Base-by-base conservation (phyloP, 2,113 vertebrate species). In the Rana temporaria region DNA sequence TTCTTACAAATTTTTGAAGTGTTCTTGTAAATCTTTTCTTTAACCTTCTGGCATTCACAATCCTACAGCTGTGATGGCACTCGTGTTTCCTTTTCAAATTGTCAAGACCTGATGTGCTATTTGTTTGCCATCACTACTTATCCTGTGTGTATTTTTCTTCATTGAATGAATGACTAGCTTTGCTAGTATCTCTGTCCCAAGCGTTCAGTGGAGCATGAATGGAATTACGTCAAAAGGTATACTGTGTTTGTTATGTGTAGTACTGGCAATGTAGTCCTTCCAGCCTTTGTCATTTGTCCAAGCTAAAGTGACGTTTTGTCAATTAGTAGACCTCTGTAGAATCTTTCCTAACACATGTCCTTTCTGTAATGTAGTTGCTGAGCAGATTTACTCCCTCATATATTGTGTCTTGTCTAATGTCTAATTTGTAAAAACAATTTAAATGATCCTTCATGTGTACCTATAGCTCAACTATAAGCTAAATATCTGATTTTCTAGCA, bases 181-280 rank as follows among this genome's bases (percentile, higher is more conserved):
- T 87, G 86, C 87, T 92, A 92, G 90, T 89, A 85, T 93, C 91
- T 94, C 89, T 90, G 89, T 89, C 88, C 89, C 90, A 91, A 90
- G 90, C 91, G 92, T 90, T 92, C 91, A 92, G 88, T 93, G 87
- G 91, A 90, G 85, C 91, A 86, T 85, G 72, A 75, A 75, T 75
- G 93, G 93, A 90, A 84, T 90, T 88, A 88, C 90, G 9, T 78
- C 86, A 89, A 88, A 92, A 94, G 93, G 94, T 95, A 94, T 89
- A 90, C 86, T 86, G 89, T 87, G 90, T 82, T 85, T 93, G 88
- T 91, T 91, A 82, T 90, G 84, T 63, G 87, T 94, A 92, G 90
- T 90, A 86, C 64, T 79, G 91, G 89, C 89, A 84, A 84, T 60
- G 62, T 87, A 88, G 90, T 90, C 85, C 86, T 22, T 34, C 86